Conservation (phyloP, 2,113 vertebrate genomes). For the Phasianus colchicus region DNA sequence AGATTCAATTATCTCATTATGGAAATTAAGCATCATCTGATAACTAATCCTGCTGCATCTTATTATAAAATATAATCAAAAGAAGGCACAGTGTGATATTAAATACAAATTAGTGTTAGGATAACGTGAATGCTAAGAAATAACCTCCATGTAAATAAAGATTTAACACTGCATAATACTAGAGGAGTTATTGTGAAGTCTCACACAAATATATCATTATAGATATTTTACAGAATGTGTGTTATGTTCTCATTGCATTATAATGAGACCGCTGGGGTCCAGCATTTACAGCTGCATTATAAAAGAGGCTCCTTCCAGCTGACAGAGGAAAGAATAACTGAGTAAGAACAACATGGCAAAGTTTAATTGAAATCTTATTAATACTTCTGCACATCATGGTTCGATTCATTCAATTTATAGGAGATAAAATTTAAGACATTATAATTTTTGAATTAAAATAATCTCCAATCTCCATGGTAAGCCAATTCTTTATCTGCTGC, state of each 20-base stretch:
- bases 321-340: not conserved
- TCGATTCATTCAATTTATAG: constrained; percentile 27
- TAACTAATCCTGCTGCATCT: constrained; percentile 22
- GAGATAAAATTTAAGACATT: constrained; percentile 59
- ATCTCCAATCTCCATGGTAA: constrained; percentile 40
- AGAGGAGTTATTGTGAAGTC: not conserved
- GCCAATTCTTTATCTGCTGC: constrained; percentile 40
- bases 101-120: constrained; percentile 36
- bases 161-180: not conserved
- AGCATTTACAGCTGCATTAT: not conserved
- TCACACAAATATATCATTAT: not conserved
- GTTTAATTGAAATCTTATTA: constrained; percentile 58
- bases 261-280: not conserved
- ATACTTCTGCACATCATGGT: constrained; percentile 43
- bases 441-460: constrained; percentile 64
- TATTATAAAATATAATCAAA: constrained; percentile 58
- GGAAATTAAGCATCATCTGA: constrained; percentile 38
- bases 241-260: constrained; percentile 27
- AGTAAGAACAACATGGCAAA: not conserved
- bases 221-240: constrained; percentile 7
- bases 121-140: constrained; percentile 35
- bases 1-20: constrained; percentile 55
- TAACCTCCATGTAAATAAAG: constrained; percentile 6
- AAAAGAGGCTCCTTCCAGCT: not conserved
- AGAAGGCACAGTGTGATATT: constrained; percentile 13